Conservation (phyloP, 2,888 invertebrate species). For the Platerodrilus igneus region DNA sequence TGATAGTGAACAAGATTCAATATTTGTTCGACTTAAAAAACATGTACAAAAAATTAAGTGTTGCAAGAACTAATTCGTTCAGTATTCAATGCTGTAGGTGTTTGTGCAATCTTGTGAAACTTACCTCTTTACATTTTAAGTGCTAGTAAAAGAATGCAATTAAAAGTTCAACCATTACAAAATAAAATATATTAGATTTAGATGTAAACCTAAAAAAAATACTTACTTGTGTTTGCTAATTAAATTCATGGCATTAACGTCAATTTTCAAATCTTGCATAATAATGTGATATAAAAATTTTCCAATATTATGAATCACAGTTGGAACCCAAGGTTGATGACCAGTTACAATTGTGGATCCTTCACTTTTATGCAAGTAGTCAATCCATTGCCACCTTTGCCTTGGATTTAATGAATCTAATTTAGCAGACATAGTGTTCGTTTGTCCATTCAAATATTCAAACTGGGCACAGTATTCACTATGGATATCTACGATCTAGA, state of each 20-base stretch:
- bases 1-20: no score
- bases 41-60: no score
- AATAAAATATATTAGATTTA: slow-evolving; percentile 1
- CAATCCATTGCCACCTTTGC: slow-evolving; percentile 68
- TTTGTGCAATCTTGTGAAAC: no score
- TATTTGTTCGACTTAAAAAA: no score
- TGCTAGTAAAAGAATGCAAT: no score
- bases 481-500: slow-evolving; percentile 38
- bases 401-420: slow-evolving; percentile 53
- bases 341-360: slow-evolving; percentile 41
- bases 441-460: slow-evolving; percentile 29
- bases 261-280: slow-evolving; percentile 78
- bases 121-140: no score
- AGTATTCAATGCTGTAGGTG: slow-evolving; percentile 3
- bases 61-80: no score
- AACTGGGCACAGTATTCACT: slow-evolving; percentile 40
- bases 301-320: slow-evolving; percentile 64
- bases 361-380: slow-evolving; percentile 45
- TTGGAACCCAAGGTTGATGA: slow-evolving; percentile 62
- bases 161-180: slow-evolving; percentile 2
- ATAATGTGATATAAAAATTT: slow-evolving; percentile 84
- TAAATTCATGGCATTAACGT: slow-evolving; percentile 63
- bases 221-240: slow-evolving; percentile 50
- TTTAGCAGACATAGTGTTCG: slow-evolving; percentile 35
- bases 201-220: background rate